Conservation (phyloP, 2,888 invertebrate species). For the Clusia tigrina region DNA sequence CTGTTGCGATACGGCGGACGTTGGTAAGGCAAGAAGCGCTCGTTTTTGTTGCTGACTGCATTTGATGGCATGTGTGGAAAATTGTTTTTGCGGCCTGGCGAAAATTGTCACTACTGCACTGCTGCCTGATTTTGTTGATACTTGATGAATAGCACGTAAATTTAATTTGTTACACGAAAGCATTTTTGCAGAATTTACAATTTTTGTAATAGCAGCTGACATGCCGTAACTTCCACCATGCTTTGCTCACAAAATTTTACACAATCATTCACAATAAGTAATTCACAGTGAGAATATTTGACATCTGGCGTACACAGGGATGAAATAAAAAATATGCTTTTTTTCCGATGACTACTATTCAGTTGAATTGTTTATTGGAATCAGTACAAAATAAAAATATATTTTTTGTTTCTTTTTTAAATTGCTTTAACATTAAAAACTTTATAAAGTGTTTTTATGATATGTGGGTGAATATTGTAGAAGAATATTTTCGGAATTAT, state of each 20-base stretch:
- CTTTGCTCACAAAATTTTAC: constrained; percentile 42
- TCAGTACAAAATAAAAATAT: too few relatives aligned
- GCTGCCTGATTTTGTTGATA: constrained; percentile 37
- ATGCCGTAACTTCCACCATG: constrained; percentile 58
- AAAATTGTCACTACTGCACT: constrained; percentile 21
- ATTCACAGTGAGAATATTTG: not conserved
- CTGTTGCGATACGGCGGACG: constrained; percentile 21
- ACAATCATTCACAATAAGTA: too few relatives aligned
- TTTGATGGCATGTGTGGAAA: not conserved
- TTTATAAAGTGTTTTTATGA: too few relatives aligned
- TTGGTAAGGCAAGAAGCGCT: not conserved
- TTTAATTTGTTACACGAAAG: constrained; percentile 52
- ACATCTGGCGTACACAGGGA: too few relatives aligned
- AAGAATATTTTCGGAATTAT: too few relatives aligned
- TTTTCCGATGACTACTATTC: too few relatives aligned
- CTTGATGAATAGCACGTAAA: constrained; percentile 51
- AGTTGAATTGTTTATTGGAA: too few relatives aligned
- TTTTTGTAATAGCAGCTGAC: constrained; percentile 30
- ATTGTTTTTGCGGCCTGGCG: constrained; percentile 6
- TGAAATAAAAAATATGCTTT: too few relatives aligned
- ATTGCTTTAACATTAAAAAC: too few relatives aligned
- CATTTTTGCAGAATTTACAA: constrained; percentile 42
- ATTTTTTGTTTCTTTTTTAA: too few relatives aligned
- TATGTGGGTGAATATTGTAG: too few relatives aligned
- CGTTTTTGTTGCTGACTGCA: not conserved